These are phyloP conservation scores for Danio albolineatus DNA, from an alignment of 2,797 vertebrate genomes.

Conservation along the genomic window DNA sequence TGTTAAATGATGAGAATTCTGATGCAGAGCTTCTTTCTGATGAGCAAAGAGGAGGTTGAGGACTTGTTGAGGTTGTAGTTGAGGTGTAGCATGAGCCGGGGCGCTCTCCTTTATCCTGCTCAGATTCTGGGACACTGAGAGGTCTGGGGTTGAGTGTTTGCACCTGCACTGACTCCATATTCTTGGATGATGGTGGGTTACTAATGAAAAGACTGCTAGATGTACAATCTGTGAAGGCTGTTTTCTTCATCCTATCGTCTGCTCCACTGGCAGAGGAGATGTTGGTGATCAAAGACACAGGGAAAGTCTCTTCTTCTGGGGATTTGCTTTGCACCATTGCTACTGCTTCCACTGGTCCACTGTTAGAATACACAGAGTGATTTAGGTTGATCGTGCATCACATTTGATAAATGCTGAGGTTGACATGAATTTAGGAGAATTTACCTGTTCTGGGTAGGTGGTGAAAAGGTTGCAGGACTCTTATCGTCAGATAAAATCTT, in stretches of 20 bases:
- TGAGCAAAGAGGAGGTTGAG: slow-evolving; percentile 67
- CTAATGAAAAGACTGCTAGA: slow-evolving; percentile 24
- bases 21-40: slow-evolving; percentile 69
- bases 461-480: slow-evolving; percentile 14
- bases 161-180: slow-evolving; percentile 58
- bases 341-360: neutral
- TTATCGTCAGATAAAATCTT: neutral
- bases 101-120: slow-evolving; percentile 50
- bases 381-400: neutral
- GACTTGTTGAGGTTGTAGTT: slow-evolving; percentile 66
- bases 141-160: slow-evolving; percentile 62
- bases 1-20: slow-evolving; percentile 57
- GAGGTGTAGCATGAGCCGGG: slow-evolving; percentile 56
- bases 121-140: slow-evolving; percentile 42
- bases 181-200: slow-evolving; percentile 56
- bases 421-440: slow-evolving; percentile 18
- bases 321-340: neutral
- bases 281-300: neutral
- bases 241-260: neutral
- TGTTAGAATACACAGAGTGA: slow-evolving; percentile 27
- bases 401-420: neutral
- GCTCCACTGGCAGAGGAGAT: neutral
- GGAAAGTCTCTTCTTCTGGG: neutral
- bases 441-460: slow-evolving; percentile 66
- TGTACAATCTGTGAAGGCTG: slow-evolving; percentile 6